Conservation (phyloP, 2,888 invertebrate species). For the Philhelius pedissequus region DNA sequence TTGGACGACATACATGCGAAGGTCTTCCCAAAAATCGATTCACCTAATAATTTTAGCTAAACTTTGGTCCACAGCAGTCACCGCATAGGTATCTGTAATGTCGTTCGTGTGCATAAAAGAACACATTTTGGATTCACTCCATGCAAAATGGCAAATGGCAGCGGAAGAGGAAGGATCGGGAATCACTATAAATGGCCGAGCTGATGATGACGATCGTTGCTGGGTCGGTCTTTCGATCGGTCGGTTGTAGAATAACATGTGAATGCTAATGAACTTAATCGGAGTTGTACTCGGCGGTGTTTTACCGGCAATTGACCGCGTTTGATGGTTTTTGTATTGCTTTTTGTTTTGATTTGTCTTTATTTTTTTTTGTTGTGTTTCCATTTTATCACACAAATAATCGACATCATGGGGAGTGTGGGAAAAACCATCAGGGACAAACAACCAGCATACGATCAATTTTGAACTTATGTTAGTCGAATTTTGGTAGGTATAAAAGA, state of each 20-base stretch:
- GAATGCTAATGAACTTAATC: slow-evolving; percentile 69
- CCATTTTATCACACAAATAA: slow-evolving; percentile 30
- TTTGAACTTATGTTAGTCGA: slow-evolving; percentile 20
- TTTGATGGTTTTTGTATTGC: slow-evolving; percentile 24
- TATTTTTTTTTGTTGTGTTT: background rate
- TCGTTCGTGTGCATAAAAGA: slow-evolving; percentile 4
- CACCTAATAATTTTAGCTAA: slow-evolving; percentile 65
- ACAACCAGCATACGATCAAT: background rate
- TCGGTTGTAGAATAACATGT: slow-evolving; percentile 34
- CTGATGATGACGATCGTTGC: slow-evolving; percentile 26
- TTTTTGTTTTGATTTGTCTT: background rate
- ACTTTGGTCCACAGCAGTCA: slow-evolving; percentile 22
- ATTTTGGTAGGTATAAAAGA: background rate
- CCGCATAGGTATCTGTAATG: no score
- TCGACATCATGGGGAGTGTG: slow-evolving; percentile 38
- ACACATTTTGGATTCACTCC: background rate
- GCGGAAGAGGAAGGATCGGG: slow-evolving; percentile 9
- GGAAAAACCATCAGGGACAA: slow-evolving; percentile 18
- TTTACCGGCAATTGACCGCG: slow-evolving; percentile 66
- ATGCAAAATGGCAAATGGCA: slow-evolving; percentile 55
- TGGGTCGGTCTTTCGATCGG: background rate
- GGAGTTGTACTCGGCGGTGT: slow-evolving; percentile 64
- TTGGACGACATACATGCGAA: slow-evolving; percentile 40
- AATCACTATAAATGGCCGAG: slow-evolving; percentile 20
- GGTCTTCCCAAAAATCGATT: slow-evolving; percentile 62